Evolutionary conservation across 2,113 vertebrate species (phyloP), one percentile per base, ranked within the genome.

Genomic region (Psophia crepitans): DNA sequence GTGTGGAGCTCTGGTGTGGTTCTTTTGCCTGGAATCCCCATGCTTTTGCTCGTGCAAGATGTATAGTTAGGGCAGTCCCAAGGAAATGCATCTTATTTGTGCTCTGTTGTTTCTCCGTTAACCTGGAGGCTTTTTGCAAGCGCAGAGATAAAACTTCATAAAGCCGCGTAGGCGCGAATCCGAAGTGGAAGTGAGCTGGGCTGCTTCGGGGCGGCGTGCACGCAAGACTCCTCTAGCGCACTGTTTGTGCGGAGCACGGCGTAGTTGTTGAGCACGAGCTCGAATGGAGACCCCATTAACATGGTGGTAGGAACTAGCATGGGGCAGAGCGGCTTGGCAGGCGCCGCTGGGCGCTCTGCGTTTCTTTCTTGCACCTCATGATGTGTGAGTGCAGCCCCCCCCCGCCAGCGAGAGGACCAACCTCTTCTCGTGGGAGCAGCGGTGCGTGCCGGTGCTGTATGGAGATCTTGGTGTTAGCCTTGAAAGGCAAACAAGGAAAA

Each of bases 171-270:
- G 39, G 28, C 46, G 30, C 9, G 4, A 19, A 48, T 64, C 30
- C 35, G 0, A 5, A 37, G 46, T 22, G 77, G 43, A 54, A 22
- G 26, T 0, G 49, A 66, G 44, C 46, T 2, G 23, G 63, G 4
- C 32, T 2, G 0, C 44, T 24, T 5, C 0, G 15, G 88, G 33
- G 39, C 12, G 12, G 66, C 4, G 1, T 17, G 56, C 11, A 0
- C 0, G 1, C 37, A 10, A 15, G 33, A 1, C 19, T 48, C 11
- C 41, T 18, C 21, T 13, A 8, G 26, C 3, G 4, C 0, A 0
- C 39, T 4, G 16, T 8, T 9, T 14, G 24, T 48, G 58, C 18
- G 5, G 16, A 43, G 70, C 85, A 1, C n/a, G 8, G 10, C 4
- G 51, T 1, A 12, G 11, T 3, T 21, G 49, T 43, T 0, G 5